Evolutionary conservation across 2,113 vertebrate species (phyloP).

Genomic region (Hiodon alosoides): DNA sequence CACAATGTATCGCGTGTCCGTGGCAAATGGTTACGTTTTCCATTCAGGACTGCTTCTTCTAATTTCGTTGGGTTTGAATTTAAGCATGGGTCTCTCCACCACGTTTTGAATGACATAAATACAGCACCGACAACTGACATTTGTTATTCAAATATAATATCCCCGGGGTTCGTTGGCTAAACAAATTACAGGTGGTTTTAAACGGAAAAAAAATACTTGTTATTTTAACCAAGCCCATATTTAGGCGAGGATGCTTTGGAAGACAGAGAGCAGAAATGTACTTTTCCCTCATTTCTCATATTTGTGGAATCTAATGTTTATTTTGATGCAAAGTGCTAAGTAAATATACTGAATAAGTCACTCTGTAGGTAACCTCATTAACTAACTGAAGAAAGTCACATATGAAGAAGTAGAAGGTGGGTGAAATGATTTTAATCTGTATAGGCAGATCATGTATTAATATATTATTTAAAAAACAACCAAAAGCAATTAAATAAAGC

Average conservation of each 20-base stretch:
- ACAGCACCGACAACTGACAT: constrained; percentile 6
- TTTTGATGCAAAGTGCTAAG: too few relatives aligned
- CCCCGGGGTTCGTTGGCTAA: constrained; percentile 17
- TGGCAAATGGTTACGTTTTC: constrained; percentile 11
- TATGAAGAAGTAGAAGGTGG: background rate
- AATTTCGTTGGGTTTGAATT: constrained; percentile 8
- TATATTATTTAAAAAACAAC: too few relatives aligned
- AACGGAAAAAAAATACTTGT: constrained; percentile 14
- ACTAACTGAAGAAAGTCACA: background rate
- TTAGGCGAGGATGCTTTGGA: background rate
- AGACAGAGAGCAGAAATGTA: background rate
- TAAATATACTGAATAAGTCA: background rate
- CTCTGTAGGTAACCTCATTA: background rate
- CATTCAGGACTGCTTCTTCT: constrained; percentile 8
- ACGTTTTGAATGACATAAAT: constrained; percentile 18
- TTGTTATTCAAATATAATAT: constrained; percentile 28
- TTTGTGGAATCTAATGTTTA: too few relatives aligned
- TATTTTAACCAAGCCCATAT: constrained; percentile 11
- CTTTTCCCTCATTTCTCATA: background rate
- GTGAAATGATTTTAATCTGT: too few relatives aligned
- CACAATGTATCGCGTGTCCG: constrained; percentile 12
- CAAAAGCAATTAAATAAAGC: too few relatives aligned
- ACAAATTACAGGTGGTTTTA: constrained; percentile 23
- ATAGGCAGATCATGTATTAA: too few relatives aligned
- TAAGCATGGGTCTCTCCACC: constrained; percentile 4